A percentile compares a stretch with the other conserved stretches of the same genome.
These are phyloP conservation scores for Caranx melampygus DNA, from an alignment of 2,113 vertebrate species.

Conservation along the genomic window DNA sequence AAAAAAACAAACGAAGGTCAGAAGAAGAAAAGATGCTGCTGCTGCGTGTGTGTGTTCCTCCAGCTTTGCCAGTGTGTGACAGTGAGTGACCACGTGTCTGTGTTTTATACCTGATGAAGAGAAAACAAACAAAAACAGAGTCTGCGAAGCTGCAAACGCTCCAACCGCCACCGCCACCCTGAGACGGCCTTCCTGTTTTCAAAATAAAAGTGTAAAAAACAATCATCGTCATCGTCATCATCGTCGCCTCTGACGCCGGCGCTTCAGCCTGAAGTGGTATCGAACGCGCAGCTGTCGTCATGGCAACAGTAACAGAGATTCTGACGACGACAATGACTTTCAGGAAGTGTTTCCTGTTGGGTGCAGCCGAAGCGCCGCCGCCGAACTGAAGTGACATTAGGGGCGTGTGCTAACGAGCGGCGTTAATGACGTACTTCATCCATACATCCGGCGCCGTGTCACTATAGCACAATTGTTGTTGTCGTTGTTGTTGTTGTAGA, in stretches of 20 bases:
- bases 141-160: constrained; percentile 24
- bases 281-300: constrained; percentile 12
- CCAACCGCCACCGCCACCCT: background rate
- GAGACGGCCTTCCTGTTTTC: constrained; percentile 32
- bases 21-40: constrained; percentile 35
- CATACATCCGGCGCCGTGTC: constrained; percentile 58
- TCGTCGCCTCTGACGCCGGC: background rate
- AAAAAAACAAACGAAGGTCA: constrained; percentile 37
- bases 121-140: constrained; percentile 4
- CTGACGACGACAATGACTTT: background rate
- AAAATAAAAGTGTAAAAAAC: constrained; percentile 1
- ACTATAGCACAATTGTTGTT: constrained; percentile 69
- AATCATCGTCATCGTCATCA: background rate
- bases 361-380: constrained; percentile 35
- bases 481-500: constrained; percentile 56
- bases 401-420: constrained; percentile 68
- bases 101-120: constrained; percentile 45
- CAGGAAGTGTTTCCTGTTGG: constrained; percentile 26
- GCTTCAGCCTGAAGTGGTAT: background rate
- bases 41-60: constrained; percentile 56
- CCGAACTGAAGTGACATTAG: constrained; percentile 40
- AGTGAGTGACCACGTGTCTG: constrained; percentile 59
- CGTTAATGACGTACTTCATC: constrained; percentile 73
- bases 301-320: background rate
- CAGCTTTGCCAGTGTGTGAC: constrained; percentile 69